Base-by-base conservation (phyloP, 2,113 vertebrate genomes). In the Saiga tatarica region DNA sequence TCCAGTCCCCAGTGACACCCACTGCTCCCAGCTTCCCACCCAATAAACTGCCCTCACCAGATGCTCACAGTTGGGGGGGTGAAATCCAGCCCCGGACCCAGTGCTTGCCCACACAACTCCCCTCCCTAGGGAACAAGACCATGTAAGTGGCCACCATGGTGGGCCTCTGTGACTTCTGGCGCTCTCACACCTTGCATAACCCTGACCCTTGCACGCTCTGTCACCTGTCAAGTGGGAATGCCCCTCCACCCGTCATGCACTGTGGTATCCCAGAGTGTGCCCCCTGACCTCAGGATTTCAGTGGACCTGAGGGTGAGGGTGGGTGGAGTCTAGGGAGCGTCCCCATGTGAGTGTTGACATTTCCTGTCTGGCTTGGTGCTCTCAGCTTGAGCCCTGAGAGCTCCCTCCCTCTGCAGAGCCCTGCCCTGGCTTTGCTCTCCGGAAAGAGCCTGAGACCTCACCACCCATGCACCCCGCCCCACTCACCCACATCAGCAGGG, bases 81-180 rank as follows among this genome's bases (percentile, higher is more conserved):
- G 62, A 71, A 28, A 47, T 4, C n/a, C 45, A 52, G 57, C 11
- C 17, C 55, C 5, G 6, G 28, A 13, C 5, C 57, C 13, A 74
- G 67, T 13, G 13, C 30, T 83, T 83, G 94, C 39, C 67, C 21
- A 78, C 33, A 57, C 17, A 60, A 2, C 55, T 33, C 28, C 28
- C 47, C n/a, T 95, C 10, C 28, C 30, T 67, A 45, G 15, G n/a
- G 57, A 47, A 8, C 84, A n/a, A 47, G 82, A 45, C n/a, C 50
- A 36, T 1, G 0, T 12, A 52, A 19, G 36, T 67, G 71, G 64
- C n/a, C 14, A 47, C 4, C 14, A 0, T 4, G 16, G 21, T 13
- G 50, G 87, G 15, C 25, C 52, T 89, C 23, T 8, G 21, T 0
- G 47, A 36, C 62, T 89, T 59, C 3, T 5, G 33, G 57, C 1